These are phyloP conservation scores for Spilarctia lutea DNA, from an alignment of 2,888 invertebrate species.

Conservation along the genomic window DNA sequence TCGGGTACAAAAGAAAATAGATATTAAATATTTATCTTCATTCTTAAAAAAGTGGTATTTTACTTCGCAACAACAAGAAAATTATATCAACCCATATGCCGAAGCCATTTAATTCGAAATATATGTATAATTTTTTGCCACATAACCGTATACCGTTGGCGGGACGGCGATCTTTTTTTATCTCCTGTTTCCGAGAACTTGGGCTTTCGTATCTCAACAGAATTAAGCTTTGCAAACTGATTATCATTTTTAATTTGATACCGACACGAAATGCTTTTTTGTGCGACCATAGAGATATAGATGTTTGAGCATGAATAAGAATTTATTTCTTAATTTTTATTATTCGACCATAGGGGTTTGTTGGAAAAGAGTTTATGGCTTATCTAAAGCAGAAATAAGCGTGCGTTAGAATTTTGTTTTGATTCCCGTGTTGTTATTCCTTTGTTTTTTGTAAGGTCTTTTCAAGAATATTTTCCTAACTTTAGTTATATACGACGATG, in stretches of 20 bases:
- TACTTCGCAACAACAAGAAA: conserved; percentile 31
- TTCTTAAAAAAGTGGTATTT: neutral
- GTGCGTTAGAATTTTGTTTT: no score
- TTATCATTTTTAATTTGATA: conserved; percentile 73
- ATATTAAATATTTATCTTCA: neutral
- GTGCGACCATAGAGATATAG: conserved; percentile 29
- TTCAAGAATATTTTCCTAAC: no score
- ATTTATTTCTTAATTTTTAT: conserved; percentile 25
- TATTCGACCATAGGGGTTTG: neutral
- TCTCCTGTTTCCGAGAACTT: conserved; percentile 58
- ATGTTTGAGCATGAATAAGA: conserved; percentile 22
- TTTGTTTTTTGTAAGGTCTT: no score
- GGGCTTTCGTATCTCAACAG: conserved; percentile 58
- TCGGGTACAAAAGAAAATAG: no score
- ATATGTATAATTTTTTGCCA: conserved; percentile 62
- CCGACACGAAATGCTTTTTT: conserved; percentile 58
- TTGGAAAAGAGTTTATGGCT: neutral
- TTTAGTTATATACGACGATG: no score
- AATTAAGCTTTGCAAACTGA: conserved; percentile 70
- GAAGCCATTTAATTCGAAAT: conserved; percentile 43
- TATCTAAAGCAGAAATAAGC: neutral
- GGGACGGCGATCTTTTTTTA: conserved; percentile 63
- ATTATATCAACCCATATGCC: conserved; percentile 47
- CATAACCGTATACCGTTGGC: conserved; percentile 60
- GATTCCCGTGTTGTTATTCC: no score